phyloP scores from a whole-genome alignment of 2,113 vertebrate genomes.

The Sylvietta virens region DNA sequence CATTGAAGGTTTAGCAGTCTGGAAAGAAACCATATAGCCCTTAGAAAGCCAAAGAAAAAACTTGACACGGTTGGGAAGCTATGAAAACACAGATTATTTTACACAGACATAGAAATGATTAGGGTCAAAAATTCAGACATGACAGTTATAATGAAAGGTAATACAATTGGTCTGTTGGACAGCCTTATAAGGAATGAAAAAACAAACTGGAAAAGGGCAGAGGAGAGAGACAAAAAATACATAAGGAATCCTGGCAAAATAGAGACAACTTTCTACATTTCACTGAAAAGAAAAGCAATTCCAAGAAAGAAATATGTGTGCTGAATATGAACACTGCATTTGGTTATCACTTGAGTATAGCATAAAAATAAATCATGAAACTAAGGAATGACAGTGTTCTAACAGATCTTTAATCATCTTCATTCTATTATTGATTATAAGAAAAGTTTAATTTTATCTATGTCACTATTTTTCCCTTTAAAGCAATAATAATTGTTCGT shows the following conservation, averaged over 20 bases:
- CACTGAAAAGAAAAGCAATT: background rate
- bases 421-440: background rate
- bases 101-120: background rate
- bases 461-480: background rate
- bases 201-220: background rate
- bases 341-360: background rate
- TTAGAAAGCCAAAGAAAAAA: background rate
- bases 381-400: background rate
- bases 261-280: background rate
- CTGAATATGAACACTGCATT: background rate
- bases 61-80: background rate
- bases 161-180: background rate
- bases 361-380: background rate
- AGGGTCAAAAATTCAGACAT: background rate
- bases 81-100: background rate
- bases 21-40: background rate
- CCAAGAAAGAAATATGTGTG: background rate
- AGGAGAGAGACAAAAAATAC: fast-evolving
- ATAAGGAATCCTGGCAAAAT: background rate
- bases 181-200: background rate
- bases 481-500: background rate
- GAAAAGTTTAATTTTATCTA: background rate
- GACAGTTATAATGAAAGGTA: background rate
- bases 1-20: background rate
- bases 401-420: background rate